Conservation (phyloP, 2,888 invertebrate species). For the Siphlonurus alternatus region DNA sequence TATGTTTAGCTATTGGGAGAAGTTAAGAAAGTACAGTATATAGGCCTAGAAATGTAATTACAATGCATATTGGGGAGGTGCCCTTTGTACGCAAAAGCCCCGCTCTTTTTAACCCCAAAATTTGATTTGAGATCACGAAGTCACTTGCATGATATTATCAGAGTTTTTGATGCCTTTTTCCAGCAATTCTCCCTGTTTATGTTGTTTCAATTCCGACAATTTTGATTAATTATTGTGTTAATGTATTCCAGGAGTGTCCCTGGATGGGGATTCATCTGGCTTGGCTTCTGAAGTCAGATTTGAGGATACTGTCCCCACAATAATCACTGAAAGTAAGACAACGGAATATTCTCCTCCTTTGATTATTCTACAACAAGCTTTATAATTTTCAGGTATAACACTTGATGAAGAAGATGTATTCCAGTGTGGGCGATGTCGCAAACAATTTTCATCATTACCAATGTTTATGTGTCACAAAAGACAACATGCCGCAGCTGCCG, state of each 20-base stretch:
- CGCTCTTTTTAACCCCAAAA: background rate
- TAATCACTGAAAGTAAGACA: background rate
- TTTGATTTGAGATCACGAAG: no score
- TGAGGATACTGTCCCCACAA: background rate
- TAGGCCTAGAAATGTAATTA: no score
- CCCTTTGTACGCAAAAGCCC: background rate
- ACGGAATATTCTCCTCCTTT: no score
- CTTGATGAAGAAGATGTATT: conserved; percentile 46
- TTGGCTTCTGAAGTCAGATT: background rate
- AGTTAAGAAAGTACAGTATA: no score
- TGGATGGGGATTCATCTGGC: background rate
- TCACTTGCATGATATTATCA: no score
- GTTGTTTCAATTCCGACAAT: no score
- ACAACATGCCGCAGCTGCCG: conserved; percentile 19
- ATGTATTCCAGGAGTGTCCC: background rate
- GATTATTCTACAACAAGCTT: background rate
- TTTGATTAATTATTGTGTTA: background rate
- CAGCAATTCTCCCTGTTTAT: no score
- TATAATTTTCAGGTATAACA: conserved; percentile 10
- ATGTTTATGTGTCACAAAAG: conserved; percentile 44
- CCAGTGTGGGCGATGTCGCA: conserved; percentile 51
- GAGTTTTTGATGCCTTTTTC: no score
- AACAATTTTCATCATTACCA: conserved; percentile 39
- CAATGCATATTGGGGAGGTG: background rate
- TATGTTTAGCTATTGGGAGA: no score